phyloP scores from a whole-genome alignment of 2,797 vertebrate genomes.

The Muscicapa striata region DNA sequence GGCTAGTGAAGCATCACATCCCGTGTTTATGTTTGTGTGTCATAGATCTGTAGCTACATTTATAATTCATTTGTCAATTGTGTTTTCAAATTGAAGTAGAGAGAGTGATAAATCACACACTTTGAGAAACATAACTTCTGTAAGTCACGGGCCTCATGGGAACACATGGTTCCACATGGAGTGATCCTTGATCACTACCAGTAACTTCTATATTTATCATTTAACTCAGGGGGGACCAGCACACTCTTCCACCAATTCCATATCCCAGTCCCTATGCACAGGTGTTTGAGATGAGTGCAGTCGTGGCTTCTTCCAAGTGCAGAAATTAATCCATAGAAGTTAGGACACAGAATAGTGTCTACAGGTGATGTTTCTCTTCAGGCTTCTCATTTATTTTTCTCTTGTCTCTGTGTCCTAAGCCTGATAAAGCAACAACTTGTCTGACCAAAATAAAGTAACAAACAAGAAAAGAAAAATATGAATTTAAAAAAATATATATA shows the following conservation, averaged over 20 bases:
- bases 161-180: not conserved
- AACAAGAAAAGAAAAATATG: not conserved
- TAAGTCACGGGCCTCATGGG: accelerated
- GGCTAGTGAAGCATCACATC: not conserved
- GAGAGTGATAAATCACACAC: not conserved
- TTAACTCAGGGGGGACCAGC: not conserved
- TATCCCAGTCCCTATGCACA: not conserved
- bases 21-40: not conserved
- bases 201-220: not conserved
- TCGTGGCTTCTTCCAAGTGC: not conserved
- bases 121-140: not conserved
- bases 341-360: not conserved
- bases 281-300: not conserved
- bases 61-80: not conserved
- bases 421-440: not conserved
- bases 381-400: not conserved
- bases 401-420: not conserved
- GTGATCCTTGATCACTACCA: not conserved
- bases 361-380: not conserved
- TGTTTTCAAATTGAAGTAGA: not conserved
- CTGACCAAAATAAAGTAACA: not conserved
- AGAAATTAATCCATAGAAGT: not conserved
- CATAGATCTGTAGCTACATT: not conserved
- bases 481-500: not conserved
- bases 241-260: not conserved